Evolutionary conservation across 2,888 invertebrate genomes (phyloP).

Genomic region (Oeneis ivallda): DNA sequence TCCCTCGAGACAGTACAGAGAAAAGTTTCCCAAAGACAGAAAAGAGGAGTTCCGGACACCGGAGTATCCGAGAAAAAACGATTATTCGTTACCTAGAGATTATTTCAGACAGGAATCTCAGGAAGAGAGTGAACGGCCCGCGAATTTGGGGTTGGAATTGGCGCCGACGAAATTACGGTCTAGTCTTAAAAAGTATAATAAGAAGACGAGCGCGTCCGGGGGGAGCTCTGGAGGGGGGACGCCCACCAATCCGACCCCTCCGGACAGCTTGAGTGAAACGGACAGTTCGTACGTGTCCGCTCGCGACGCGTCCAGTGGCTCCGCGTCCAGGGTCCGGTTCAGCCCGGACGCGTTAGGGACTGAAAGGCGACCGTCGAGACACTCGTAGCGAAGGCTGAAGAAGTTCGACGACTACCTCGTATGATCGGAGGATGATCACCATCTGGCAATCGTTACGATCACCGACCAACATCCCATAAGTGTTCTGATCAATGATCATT

Average conservation of each 20-base stretch:
- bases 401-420: conserved; percentile 79
- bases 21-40: conserved; percentile 54
- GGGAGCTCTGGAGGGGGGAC: conserved; percentile 85
- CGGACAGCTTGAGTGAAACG: conserved; percentile 90
- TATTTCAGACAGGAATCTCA: conserved; percentile 64
- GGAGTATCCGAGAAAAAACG: conserved; percentile 67
- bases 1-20: conserved; percentile 62
- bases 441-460: conserved; percentile 8
- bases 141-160: conserved; percentile 84
- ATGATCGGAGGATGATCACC: conserved; percentile 45
- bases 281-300: conserved; percentile 95
- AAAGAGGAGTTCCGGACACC: conserved; percentile 54
- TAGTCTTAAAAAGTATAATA: conserved; percentile 88
- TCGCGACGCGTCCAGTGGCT: conserved; percentile 86
- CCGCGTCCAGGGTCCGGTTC: conserved; percentile 88
- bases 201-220: conserved; percentile 41
- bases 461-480: background rate
- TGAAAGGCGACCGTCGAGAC: conserved; percentile 71
- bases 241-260: conserved; percentile 92
- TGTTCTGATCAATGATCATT: background rate
- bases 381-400: conserved; percentile 76
- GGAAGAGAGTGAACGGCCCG: conserved; percentile 68
- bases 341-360: conserved; percentile 86
- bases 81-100: conserved; percentile 68
- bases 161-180: conserved; percentile 87